phyloP scores from a whole-genome alignment of 2,113 vertebrate genomes.

The Zapus hudsonius region DNA sequence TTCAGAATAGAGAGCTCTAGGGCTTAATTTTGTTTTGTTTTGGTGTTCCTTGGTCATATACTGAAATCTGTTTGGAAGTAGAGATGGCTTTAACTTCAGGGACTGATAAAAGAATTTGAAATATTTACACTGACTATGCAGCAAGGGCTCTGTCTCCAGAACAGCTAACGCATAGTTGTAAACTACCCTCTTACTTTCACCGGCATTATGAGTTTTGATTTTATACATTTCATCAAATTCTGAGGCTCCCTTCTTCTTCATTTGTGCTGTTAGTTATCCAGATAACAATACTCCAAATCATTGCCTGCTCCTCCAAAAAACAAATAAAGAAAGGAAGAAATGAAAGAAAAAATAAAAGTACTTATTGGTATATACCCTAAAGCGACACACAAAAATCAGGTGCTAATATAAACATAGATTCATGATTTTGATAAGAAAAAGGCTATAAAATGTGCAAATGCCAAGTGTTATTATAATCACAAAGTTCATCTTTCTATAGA shows the following conservation, averaged over 20 bases:
- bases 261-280: neutral
- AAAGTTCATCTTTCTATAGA: slow-evolving; percentile 69
- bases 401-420: slow-evolving; percentile 59
- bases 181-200: neutral
- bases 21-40: neutral
- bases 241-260: neutral
- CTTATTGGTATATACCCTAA: neutral
- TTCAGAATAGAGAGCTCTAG: neutral
- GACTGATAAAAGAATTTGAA: neutral
- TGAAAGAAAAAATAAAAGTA: neutral
- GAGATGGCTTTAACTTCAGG: neutral
- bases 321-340: rapidly evolving
- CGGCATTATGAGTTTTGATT: neutral
- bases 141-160: neutral
- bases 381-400: neutral
- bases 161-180: neutral
- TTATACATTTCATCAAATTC: neutral
- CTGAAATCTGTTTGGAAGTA: neutral
- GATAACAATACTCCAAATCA: neutral
- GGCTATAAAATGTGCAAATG: slow-evolving; percentile 72
- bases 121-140: neutral
- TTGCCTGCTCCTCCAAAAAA: rapidly evolving
- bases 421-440: slow-evolving; percentile 67
- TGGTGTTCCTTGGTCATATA: neutral
- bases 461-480: slow-evolving; percentile 75